Conservation (phyloP, 1,140 invertebrate species). For the Cotesia typhae region DNA sequence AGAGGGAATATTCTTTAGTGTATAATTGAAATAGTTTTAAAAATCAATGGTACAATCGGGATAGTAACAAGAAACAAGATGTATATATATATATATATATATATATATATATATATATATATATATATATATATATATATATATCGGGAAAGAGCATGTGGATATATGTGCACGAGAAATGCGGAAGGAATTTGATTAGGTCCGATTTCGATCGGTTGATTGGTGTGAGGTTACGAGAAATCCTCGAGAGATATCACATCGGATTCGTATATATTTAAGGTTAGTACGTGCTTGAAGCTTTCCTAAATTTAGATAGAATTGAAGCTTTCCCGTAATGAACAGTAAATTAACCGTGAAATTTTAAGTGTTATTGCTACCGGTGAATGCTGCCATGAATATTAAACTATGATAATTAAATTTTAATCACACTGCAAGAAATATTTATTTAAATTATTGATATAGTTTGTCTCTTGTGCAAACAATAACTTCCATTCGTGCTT, state of each 20-base stretch:
- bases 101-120: not conserved
- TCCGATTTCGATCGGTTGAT: constrained; percentile 14
- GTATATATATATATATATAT: not conserved
- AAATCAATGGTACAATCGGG: too few relatives aligned
- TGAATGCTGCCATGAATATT: not conserved
- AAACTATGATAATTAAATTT: not conserved
- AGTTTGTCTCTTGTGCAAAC: too few relatives aligned
- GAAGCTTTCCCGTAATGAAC: not conserved
- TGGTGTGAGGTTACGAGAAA: not conserved
- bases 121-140: not conserved
- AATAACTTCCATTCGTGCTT: too few relatives aligned
- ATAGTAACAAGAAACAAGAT: too few relatives aligned
- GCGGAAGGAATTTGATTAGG: constrained; percentile 2
- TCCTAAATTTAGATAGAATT: constrained; percentile 1
- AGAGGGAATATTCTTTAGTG: too few relatives aligned
- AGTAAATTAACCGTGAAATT: not conserved
- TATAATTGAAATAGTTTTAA: too few relatives aligned
- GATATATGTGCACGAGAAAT: not conserved
- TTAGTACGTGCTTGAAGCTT: constrained; percentile 19
- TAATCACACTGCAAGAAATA: too few relatives aligned
- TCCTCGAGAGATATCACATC: constrained; percentile 18
- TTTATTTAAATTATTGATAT: too few relatives aligned
- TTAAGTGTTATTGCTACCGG: not conserved
- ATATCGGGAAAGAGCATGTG: not conserved
- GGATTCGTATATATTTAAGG: constrained; percentile 26